Evolutionary conservation across 2,888 invertebrate genomes (phyloP).

Genomic region (Philopedon plagiatum): DNA sequence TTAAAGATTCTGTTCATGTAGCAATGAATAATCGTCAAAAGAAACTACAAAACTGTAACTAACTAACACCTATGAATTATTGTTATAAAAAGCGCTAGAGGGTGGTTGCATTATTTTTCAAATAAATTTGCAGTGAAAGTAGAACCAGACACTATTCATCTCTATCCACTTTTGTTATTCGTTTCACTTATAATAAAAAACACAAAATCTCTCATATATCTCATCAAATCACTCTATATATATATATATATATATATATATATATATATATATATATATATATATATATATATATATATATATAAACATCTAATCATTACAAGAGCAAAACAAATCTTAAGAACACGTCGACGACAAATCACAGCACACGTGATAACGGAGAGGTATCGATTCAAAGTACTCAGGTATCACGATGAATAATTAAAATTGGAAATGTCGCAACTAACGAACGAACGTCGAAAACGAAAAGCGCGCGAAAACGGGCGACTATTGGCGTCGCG

Average conservation of each 20-base stretch:
- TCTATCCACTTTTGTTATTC: no score
- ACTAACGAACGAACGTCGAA: constrained; percentile 16
- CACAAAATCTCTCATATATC: no score
- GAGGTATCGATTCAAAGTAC: constrained; percentile 9
- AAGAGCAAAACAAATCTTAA: constrained; percentile 3
- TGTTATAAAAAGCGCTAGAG: no score
- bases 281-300: constrained; percentile 1
- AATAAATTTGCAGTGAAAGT: no score
- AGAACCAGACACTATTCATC: no score
- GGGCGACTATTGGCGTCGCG: constrained; percentile 4
- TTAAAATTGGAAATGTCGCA: constrained; percentile 21
- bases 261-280: not conserved
- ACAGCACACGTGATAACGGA: constrained; percentile 21
- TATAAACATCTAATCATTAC: constrained; percentile 7
- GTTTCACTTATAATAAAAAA: no score
- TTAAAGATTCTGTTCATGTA: no score
- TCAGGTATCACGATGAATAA: constrained; percentile 22
- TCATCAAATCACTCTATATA: no score
- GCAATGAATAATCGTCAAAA: no score
- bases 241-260: constrained; percentile 1
- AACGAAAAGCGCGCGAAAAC: constrained; percentile 29
- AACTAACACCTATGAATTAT: no score
- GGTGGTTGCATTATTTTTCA: no score
- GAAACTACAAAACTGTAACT: no score
- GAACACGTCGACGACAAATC: constrained; percentile 9